These are phyloP conservation scores for Leptopilina drosophilae DNA, from an alignment of 2,888 invertebrate species.

Conservation along the genomic window DNA sequence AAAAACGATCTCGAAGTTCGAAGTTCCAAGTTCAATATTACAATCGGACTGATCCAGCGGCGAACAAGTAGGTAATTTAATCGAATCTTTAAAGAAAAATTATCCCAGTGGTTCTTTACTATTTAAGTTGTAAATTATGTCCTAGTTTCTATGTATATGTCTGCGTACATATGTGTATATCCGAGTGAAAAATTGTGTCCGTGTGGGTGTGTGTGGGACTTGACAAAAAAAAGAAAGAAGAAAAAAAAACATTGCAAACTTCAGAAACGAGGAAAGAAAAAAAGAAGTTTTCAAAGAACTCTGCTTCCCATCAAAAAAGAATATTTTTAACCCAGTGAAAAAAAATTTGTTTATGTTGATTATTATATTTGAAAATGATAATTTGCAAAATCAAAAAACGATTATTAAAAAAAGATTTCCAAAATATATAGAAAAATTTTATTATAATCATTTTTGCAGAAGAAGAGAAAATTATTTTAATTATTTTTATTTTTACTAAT, in stretches of 20 bases:
- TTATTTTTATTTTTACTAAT: no score
- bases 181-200: constrained; percentile 11
- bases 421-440: no score
- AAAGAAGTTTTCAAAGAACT: no score
- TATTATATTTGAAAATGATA: no score
- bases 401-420: no score
- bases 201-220: constrained; percentile 46
- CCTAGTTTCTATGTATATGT: constrained; percentile 51
- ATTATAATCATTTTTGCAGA: no score
- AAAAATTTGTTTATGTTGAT: no score
- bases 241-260: not conserved
- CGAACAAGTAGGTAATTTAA: constrained; percentile 64
- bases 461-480: no score
- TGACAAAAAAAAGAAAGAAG: constrained; percentile 2
- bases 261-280: not conserved
- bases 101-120: constrained; percentile 68
- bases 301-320: no score
- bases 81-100: constrained; percentile 62
- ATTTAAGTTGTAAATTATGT: constrained; percentile 66
- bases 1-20: constrained; percentile 56
- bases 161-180: constrained; percentile 35
- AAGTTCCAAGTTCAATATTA: constrained; percentile 57
- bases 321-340: no score
- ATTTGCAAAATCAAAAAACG: no score
- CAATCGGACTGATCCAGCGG: no score